Base-by-base conservation (phyloP, 2,797 vertebrate genomes). In the Pelodytes ibericus region DNA sequence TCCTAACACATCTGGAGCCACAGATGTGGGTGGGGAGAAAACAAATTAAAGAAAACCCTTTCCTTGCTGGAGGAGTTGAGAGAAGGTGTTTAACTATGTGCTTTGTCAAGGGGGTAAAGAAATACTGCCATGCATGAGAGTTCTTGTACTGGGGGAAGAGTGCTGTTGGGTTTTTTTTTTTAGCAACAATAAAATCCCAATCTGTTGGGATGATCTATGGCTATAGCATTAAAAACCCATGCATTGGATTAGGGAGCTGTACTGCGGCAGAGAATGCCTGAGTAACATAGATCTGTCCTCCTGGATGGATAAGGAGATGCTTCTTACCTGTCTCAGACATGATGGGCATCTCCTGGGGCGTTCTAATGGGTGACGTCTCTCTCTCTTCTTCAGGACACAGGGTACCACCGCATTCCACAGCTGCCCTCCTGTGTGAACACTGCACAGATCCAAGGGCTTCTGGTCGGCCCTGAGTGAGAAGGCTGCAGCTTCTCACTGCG, bases 401-500 rank as follows among this genome's bases (percentile, higher is more conserved):
- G 84, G 84, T 86, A 89, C 85, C 87, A 51, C 68, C n/a, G 74
- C 85, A 82, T 83, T 84, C 75, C 82, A 83, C 57, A 79, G 76
- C 81, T 84, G 81, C 84, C 15, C 62, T 84, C 88, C 75, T 86
- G 63, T 86, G 63, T 82, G 76, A 83, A 77, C 71, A 81, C 66
- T 22, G 61, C 57, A 82, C 84, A 84, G 86, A 90, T 91, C 91
- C 90, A 85, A 87, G 84, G 76, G 79, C 81, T 85, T 82, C 63
- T 81, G 81, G 61, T 81, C 81, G 84, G 82, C 72, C n/a, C 74
- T 80, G 84, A 39, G 49, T n/a, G 16, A 63, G 79, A 82, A 84
- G 83, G 89, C 82, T 53, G 90, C 90, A 74, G 80, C 84, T 90
- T 86, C 87, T 88, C 88, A 87, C 86, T 91, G 92, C 91, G 91